Evolutionary conservation across 2,113 vertebrate species (phyloP).

Genomic region (Nicator chloris): DNA sequence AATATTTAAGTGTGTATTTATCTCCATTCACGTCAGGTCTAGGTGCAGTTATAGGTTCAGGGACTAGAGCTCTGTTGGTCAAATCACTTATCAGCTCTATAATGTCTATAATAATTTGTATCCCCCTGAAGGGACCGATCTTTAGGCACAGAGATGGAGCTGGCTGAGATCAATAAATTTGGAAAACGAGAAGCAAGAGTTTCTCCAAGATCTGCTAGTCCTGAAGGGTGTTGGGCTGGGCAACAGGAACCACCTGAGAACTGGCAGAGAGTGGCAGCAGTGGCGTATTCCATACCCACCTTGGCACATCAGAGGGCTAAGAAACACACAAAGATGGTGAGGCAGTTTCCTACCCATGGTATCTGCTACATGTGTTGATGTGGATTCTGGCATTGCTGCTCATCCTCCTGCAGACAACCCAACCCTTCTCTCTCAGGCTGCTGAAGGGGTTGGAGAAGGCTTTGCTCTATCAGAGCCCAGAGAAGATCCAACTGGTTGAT

Average conservation of each 20-base stretch:
- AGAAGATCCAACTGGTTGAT: not conserved
- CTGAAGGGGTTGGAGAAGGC: not conserved
- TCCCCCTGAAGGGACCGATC: not conserved
- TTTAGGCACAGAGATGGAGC: not conserved
- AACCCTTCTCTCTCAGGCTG: not conserved
- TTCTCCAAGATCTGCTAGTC: not conserved
- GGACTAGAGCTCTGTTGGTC: not conserved
- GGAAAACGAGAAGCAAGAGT: not conserved
- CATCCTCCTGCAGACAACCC: not conserved
- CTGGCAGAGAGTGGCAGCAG: not conserved
- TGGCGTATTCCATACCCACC: not conserved
- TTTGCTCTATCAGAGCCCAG: not conserved
- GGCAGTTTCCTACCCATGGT: not conserved
- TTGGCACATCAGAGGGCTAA: not conserved
- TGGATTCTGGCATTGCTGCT: not conserved
- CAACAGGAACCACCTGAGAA: not conserved
- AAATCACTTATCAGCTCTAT: not conserved
- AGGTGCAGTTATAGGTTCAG: not conserved
- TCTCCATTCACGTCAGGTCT: not conserved
- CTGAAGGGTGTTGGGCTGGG: not conserved
- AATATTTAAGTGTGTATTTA: not conserved
- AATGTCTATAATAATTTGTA: not conserved
- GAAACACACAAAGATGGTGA: not conserved
- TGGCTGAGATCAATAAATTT: not conserved
- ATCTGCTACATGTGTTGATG: accelerated